A percentile compares a stretch with the other conserved stretches of the same genome.
Evolutionary conservation across 2,888 invertebrate genomes (phyloP).

Genomic region (Lumbricus terrestris): DNA sequence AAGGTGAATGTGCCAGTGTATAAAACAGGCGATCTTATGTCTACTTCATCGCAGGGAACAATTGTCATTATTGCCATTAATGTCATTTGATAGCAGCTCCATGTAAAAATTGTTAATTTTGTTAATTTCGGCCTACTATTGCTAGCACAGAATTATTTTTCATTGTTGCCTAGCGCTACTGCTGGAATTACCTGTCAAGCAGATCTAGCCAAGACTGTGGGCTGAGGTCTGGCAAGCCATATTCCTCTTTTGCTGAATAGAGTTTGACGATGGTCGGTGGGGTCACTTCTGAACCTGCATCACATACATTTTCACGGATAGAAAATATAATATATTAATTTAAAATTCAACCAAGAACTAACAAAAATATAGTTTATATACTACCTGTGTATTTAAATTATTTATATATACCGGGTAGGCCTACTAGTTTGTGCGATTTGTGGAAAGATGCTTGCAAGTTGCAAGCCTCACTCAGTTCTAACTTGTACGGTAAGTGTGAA

Average conservation of each 20-base stretch:
- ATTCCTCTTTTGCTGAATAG: slow-evolving; percentile 27
- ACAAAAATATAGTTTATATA: neutral
- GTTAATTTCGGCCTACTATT: neutral
- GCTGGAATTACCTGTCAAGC: slow-evolving; percentile 23
- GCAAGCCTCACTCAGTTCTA: no score
- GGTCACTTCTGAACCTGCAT: neutral
- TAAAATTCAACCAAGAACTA: neutral
- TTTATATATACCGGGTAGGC: no score
- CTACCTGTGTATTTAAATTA: no score
- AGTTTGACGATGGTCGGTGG: slow-evolving; percentile 13
- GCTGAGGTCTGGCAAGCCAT: slow-evolving; percentile 29
- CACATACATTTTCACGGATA: neutral
- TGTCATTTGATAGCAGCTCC: neutral
- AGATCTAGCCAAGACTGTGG: slow-evolving; percentile 29
- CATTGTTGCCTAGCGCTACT: neutral
- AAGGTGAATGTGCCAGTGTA: neutral
- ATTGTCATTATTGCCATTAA: neutral
- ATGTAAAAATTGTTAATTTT: neutral
- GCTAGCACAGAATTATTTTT: neutral
- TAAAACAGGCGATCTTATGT: neutral
- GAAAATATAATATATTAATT: no score
- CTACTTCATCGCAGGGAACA: neutral
- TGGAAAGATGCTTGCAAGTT: neutral
- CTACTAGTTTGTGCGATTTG: neutral
- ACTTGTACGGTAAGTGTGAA: no score